Percentiles rank a stretch among this genome's conserved stretches.
These are phyloP conservation scores for Popillia japonica DNA, from an alignment of 1,140 invertebrate genomes.

Conservation along the genomic window DNA sequence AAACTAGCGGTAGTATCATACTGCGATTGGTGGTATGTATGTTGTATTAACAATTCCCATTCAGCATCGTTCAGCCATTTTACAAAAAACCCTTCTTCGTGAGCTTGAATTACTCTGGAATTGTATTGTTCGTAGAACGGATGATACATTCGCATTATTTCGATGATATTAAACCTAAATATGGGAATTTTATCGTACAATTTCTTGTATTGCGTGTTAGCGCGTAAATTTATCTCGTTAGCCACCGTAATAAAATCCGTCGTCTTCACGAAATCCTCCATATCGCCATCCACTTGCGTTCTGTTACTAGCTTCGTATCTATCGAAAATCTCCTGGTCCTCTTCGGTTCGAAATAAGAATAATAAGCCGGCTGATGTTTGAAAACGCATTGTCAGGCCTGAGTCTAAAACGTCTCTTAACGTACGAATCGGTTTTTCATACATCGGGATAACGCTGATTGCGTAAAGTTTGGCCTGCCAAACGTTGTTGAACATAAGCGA, in stretches of 20 bases:
- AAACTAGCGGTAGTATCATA: neutral
- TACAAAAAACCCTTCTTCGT: neutral
- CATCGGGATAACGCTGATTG: neutral
- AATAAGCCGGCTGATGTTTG: neutral
- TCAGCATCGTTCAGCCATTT: constrained; percentile 20
- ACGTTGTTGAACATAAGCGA: neutral
- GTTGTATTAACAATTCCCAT: neutral
- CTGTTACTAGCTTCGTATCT: neutral
- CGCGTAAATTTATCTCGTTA: neutral
- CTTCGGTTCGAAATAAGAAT: neutral
- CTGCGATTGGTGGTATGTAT: neutral
- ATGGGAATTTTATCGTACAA: constrained; percentile 6
- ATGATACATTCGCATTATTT: constrained; percentile 22
- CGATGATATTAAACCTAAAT: neutral
- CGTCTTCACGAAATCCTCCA: neutral
- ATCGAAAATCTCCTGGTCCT: neutral
- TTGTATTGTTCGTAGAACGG: constrained; percentile 7
- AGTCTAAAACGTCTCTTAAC: neutral
- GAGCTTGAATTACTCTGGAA: neutral
- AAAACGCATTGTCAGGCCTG: neutral
- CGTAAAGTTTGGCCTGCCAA: neutral
- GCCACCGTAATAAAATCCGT: neutral
- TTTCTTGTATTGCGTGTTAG: neutral
- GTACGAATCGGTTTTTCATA: constrained; percentile 5
- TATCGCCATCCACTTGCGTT: neutral